Evolutionary conservation across 1,140 invertebrate species (phyloP).

Genomic region (Fopius arisanus): DNA sequence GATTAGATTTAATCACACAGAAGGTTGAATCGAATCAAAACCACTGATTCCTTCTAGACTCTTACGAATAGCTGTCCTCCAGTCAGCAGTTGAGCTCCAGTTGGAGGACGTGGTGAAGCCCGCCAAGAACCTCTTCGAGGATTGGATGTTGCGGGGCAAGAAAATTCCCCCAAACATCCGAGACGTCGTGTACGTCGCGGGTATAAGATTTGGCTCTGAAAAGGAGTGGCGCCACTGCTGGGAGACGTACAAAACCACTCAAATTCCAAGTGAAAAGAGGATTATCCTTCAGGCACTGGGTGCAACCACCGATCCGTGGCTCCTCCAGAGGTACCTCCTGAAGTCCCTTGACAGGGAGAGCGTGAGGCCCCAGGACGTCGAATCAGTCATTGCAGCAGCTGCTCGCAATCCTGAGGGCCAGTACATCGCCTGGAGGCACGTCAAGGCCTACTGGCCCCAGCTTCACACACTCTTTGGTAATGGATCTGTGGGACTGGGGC

Average conservation of each 20-base stretch:
- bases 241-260: conserved; percentile 73
- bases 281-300: conserved; percentile 77
- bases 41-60: conserved; percentile 54
- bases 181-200: conserved; percentile 78
- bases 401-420: conserved; percentile 76
- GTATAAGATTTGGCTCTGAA: conserved; percentile 71
- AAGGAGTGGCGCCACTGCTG: conserved; percentile 81
- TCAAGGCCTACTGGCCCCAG: conserved; percentile 77
- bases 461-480: conserved; percentile 73
- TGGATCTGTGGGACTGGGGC: conserved; percentile 73
- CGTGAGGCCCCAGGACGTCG: conserved; percentile 76
- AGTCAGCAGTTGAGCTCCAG: conserved; percentile 71
- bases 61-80: conserved; percentile 67
- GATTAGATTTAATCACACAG: too few species aligned
- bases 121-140: conserved; percentile 70
- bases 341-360: conserved; percentile 71
- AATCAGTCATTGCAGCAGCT: conserved; percentile 73
- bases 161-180: conserved; percentile 75
- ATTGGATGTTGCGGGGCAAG: conserved; percentile 71
- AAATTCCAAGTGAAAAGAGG: conserved; percentile 73
- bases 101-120: conserved; percentile 71
- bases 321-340: conserved; percentile 76
- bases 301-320: conserved; percentile 74
- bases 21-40: too few species aligned
- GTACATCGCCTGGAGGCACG: conserved; percentile 78